Base-by-base conservation (phyloP, 35 echinoderm and acorn worm genomes). In the Hemicentrotus pulcherrimus region DNA sequence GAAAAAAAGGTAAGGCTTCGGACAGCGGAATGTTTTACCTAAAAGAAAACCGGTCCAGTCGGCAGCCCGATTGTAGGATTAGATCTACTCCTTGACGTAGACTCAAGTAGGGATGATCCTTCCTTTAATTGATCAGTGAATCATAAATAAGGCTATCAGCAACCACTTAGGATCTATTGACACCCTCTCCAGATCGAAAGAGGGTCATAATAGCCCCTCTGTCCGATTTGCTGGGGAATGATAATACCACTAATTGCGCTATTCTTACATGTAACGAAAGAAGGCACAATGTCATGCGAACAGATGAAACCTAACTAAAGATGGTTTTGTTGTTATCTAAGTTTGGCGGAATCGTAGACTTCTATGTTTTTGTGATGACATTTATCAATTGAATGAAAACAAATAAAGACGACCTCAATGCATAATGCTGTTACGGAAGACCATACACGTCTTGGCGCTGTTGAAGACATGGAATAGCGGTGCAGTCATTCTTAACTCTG, bases 161-260 rank as follows among this genome's bases (percentile, higher is more conserved):
- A 18, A 78, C 65, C 65, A 78, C 65, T 78, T 78, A 78, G 65
- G 65, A 78, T 8, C 65, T 6, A 78, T n/a, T 78, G 65, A 78
- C 65, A 78, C 65, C 18, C 65, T 78, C 65, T 78, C 19, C 65
- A 78, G 18, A 78, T 78, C 65, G 22, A 78, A 78, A 78, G 65
- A 28, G 65, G 19, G 65, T 78, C 65, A 78, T n/a, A 78, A 78
- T 78, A 78, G 65, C 65, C 65, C 65, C 65, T 78, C 65, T 22
- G 65, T 78, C 65, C 65, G 65, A 78, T 78, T 78, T 78, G 28
- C 15, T 30, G 65, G 24, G 65, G 65, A 22, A 78, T n/a, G 65
- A 78, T 78, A 78, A 78, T 78, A 78, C 24, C 65, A 78, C 65
- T 78, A 78, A 78, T 78, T 78, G 18, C 65, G 65, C 65, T n/a